These are phyloP conservation scores for Adelphocoris suturalis DNA, from an alignment of 2,888 invertebrate genomes.

Conservation along the genomic window DNA sequence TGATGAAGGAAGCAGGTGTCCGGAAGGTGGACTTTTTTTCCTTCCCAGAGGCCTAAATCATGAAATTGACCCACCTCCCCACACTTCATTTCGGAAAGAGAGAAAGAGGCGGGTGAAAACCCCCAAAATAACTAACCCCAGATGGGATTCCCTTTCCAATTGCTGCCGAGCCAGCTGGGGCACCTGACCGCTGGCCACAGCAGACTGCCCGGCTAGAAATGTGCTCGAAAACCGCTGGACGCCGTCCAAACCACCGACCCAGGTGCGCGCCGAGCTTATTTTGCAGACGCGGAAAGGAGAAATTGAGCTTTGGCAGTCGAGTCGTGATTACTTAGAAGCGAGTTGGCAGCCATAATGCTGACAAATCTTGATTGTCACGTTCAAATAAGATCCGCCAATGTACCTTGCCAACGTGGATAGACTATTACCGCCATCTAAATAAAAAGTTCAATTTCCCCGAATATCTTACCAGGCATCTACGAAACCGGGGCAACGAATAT, in stretches of 20 bases:
- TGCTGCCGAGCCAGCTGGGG: constrained; percentile 44
- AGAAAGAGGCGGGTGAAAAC: background rate
- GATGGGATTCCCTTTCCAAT: background rate
- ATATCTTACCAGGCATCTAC: too few relatives aligned
- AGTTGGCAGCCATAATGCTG: constrained; percentile 18
- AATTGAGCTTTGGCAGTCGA: constrained; percentile 27
- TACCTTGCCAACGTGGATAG: background rate
- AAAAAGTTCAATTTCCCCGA: background rate
- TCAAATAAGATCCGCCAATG: constrained; percentile 11
- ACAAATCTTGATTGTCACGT: constrained; percentile 36
- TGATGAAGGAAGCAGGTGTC: background rate
- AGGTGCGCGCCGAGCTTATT: constrained; percentile 21
- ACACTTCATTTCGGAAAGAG: background rate
- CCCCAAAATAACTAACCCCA: background rate
- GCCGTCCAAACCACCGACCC: background rate
- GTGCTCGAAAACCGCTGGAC: constrained; percentile 31
- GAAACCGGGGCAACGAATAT: too few relatives aligned
- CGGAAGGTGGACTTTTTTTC: constrained; percentile 9
- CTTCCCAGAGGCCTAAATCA: background rate
- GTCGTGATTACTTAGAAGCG: constrained; percentile 22
- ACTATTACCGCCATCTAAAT: background rate
- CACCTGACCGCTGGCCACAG: constrained; percentile 48
- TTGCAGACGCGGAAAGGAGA: constrained; percentile 23
- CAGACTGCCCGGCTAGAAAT: constrained; percentile 56
- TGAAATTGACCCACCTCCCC: background rate